Conservation (phyloP, 2,888 invertebrate genomes). For the Philereme transversata region DNA sequence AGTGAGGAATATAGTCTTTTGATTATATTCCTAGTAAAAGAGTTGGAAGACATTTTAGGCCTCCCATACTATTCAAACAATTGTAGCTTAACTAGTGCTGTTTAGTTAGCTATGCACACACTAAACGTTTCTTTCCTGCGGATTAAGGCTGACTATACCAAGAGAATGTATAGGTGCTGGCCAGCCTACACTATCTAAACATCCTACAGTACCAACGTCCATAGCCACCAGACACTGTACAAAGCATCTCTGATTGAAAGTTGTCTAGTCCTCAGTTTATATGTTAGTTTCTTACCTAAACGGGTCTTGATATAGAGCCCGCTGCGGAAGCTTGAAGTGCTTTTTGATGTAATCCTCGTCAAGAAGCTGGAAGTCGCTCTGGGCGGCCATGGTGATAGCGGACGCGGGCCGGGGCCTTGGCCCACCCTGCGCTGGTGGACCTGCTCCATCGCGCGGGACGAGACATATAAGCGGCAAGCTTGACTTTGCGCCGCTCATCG, state of each 20-base stretch:
- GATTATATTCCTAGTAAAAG: too few species aligned
- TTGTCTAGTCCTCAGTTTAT: neutral
- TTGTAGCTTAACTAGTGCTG: too few species aligned
- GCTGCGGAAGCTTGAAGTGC: constrained; percentile 66
- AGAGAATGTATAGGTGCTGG: too few species aligned
- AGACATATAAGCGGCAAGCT: constrained; percentile 69
- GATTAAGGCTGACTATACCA: too few species aligned
- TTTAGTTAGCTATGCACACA: too few species aligned
- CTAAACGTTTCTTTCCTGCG: too few species aligned
- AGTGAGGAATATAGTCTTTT: too few species aligned
- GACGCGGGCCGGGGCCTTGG: constrained; percentile 37
- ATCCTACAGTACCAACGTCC: too few species aligned
- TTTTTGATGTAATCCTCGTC: constrained; percentile 69
- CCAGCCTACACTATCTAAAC: too few species aligned
- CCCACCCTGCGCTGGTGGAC: constrained; percentile 19
- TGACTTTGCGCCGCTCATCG: constrained; percentile 40
- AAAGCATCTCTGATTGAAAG: neutral
- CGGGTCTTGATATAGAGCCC: constrained; percentile 69
- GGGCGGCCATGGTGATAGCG: constrained; percentile 28
- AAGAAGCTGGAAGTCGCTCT: constrained; percentile 56
- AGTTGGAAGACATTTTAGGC: too few species aligned
- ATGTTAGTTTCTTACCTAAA: constrained; percentile 49
- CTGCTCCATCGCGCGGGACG: constrained; percentile 61
- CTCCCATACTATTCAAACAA: too few species aligned
- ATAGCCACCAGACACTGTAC: too few species aligned